These are phyloP conservation scores for Idaea aversata DNA, from an alignment of 2,888 invertebrate genomes.

Conservation along the genomic window DNA sequence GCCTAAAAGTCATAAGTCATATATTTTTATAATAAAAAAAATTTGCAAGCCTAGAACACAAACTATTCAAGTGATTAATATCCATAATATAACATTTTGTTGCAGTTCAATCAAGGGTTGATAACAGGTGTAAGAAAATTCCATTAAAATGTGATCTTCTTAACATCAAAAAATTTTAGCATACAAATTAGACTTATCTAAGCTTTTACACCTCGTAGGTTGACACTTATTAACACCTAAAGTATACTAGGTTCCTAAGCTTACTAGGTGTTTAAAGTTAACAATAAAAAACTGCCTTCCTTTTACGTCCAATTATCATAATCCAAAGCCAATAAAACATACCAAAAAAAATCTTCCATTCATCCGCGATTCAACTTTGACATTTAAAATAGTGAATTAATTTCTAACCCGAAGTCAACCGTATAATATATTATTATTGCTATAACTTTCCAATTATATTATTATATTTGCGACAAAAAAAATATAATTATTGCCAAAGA, in stretches of 20 bases:
- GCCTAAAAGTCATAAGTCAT: too few species aligned
- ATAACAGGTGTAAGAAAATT: too few species aligned
- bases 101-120: too few species aligned
- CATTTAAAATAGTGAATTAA: not conserved
- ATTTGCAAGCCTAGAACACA: too few species aligned
- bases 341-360: not conserved
- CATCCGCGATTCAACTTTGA: not conserved
- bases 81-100: too few species aligned
- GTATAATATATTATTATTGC: not conserved
- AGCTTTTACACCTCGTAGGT: not conserved
- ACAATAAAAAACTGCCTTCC: not conserved
- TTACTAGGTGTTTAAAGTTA: not conserved
- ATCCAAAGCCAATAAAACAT: not conserved
- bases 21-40: too few species aligned
- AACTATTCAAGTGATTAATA: too few species aligned
- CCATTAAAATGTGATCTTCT: too few species aligned
- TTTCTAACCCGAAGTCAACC: not conserved
- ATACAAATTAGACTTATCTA: too few species aligned
- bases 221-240: not conserved
- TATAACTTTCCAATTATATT: not conserved
- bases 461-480: not conserved
- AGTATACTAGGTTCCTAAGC: not conserved
- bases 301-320: not conserved
- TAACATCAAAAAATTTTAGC: too few species aligned
- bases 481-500: slow-evolving; percentile 4